A percentile compares a stretch with the other conserved stretches of the same genome.
phyloP scores from a whole-genome alignment of 1,140 invertebrate species.

The Drosophila triauraria region DNA sequence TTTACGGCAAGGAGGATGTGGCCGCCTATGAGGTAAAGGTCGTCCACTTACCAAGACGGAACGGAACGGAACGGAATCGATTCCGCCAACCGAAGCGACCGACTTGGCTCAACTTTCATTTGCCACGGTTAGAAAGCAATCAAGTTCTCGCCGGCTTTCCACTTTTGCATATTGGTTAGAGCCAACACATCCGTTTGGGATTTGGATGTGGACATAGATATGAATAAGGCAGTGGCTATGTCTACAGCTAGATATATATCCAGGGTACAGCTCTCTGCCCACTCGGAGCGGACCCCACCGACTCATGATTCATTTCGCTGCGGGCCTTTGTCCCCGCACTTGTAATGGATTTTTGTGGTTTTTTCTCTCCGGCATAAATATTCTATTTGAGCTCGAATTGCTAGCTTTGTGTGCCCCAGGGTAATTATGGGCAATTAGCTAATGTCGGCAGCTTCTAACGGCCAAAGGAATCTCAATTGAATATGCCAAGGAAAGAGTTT shows the following conservation, averaged over 20 bases:
- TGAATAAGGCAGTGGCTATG: conserved; percentile 1
- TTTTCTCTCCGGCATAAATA: conserved; percentile 39
- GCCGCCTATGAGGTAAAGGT: conserved; percentile 84
- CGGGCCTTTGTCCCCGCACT: conserved; percentile 70
- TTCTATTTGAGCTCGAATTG: conserved; percentile 44
- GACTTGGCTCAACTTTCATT: conserved; percentile 49
- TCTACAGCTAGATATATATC: not conserved
- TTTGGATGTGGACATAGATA: conserved; percentile 5
- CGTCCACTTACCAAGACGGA: conserved; percentile 9
- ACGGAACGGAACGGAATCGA: conserved; percentile 6
- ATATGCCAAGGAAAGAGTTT: conserved; percentile 25
- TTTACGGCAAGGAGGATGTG: conserved; percentile 82
- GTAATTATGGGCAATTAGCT: conserved; percentile 71
- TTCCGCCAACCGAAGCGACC: conserved; percentile 6
- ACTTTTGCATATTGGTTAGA: conserved; percentile 37
- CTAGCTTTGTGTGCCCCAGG: conserved; percentile 22
- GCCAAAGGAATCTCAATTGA: conserved; percentile 39
- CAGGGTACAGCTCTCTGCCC: conserved; percentile 29
- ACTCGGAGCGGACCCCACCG: conserved; percentile 19
- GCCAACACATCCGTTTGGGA: conserved; percentile 51
- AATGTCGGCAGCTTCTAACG: conserved; percentile 39
- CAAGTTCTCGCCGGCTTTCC: conserved; percentile 44
- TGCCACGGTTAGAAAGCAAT: conserved; percentile 34
- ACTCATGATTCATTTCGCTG: conserved; percentile 65
- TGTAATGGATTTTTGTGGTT: conserved; percentile 79